Evolutionary conservation across 2,113 vertebrate species (phyloP), one percentile per base, ranked within the genome.

Genomic region (Melanostigma gelatinosum): DNA sequence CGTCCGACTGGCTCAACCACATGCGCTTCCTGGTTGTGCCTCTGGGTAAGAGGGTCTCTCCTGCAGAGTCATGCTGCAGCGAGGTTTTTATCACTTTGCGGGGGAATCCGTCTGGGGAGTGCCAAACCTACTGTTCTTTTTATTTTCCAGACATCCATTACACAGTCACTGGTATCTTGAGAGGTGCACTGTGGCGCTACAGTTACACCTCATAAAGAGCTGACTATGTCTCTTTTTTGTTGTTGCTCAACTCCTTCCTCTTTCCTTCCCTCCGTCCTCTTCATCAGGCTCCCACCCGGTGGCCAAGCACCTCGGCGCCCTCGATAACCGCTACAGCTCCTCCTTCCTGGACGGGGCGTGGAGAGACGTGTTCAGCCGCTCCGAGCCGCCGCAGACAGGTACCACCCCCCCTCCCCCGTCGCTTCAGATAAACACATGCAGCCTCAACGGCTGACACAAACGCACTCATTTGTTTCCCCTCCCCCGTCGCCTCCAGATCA

Each of bases 11-110:
- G 97, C 95, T 98, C 29, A 93, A 91, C 86, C 96, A 97, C 92
- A 95, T 98, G 93, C 95, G 96, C 75, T 97, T 97, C 88, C 95
- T 98, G 90, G 95, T 97, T 62, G 89, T 98, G 18, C 97, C 97
- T 8, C 93, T 98, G 3, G 97, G 97, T 97, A 77, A 94, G 93
- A 38, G 8, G 50, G 29, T 12, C 15, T 0, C 18, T 73, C 8
- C n/a, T 40, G 69, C 63, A 38, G 57, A 67, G 3, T 64, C 54
- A 69, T n/a, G 22, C 64, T 20, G 61, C 44, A 2, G 42, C 42
- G 48, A 22, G 10, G 32, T 18, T 34, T 50, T 72, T 72, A 13
- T 32, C 22, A 8, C 29, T 10, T 32, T 42, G 46, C 6, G 15
- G 15, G 36, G 22, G 38, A 7, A 57, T 7, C 13, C 55, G 7